Base-by-base conservation (phyloP, 2,113 vertebrate genomes). In the Cephalopterus ornatus region DNA sequence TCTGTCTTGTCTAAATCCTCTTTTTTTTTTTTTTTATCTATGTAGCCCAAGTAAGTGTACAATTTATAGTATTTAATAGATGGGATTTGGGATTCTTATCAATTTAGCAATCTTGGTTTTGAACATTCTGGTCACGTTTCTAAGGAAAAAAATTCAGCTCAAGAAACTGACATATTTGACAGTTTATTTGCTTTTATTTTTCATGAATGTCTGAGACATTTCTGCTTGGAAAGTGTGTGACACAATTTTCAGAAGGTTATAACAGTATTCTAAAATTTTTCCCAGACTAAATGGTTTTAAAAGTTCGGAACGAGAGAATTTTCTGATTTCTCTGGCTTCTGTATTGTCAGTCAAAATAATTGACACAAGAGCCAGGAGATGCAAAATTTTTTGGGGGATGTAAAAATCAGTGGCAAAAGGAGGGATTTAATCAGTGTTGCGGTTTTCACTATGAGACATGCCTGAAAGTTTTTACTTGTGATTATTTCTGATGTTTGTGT, bases 1-100 rank as follows among this genome's bases (percentile, higher is more conserved):
- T 93, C 93, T 85, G 79, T 73, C 83, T 92, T 83, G 84, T 93
- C 85, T 80, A 93, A 88, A 65, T 56, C 26, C 56, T 95, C 21
- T 85, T 93, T 63, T 32, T 22, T 85, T 89, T 65, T 42, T 24
- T 85, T 93, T 66, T 26, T 52, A 91, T 97, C 92, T 93, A 56
- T 85, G 86, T 91, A 92, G 73, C 58, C 23, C 47, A 66, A 89
- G 35, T 92, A 74, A 88, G 90, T 72, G 83, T 84, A 85, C 65
- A 56, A 80, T 93, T 92, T 71, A 78, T 42, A 84, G 61, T 49
- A 56, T 68, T 94, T 92, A 92, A 76, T 68, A 92, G 85, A 85
- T 89, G 91, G 92, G 86, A 82, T 90, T 91, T 92, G 68, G 80
- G 70, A 73, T 93, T 92, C 67, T 73, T 85, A 89, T 91, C 7